Evolutionary conservation across 2,888 invertebrate species (phyloP), one percentile per base, ranked within the genome.

Genomic region (Ceratothoa steindachneri): DNA sequence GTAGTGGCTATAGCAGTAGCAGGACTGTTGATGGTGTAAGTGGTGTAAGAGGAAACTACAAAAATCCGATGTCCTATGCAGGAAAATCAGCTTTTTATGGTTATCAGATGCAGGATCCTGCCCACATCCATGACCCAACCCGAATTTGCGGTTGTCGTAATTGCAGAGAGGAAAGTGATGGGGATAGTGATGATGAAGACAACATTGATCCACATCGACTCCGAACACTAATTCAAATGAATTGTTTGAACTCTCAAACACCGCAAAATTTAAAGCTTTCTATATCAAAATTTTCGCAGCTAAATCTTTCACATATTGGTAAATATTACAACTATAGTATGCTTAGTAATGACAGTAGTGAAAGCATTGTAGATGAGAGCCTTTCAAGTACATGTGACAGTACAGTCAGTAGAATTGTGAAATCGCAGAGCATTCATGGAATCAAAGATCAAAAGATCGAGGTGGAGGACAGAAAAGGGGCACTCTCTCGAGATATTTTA

Each of bases 311-410:
- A 0, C 86, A 89, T 72, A 85, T 89, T 67, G 89, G 89, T 77
- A 86, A 86, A 80, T 89, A 90, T 82, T 90, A 91, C 84, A 90
- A 88, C 81, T 91, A 91, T 84, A 89, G 88, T 75, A 90, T 89
- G 70, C 86, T 91, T 51, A 88, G 87, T 81, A 85, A 87, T 69
- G 90, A 91, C 83, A 88, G 90, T 82, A 89, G 90, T 60, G 89
- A 90, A 82, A 89, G 89, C 29, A 73, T 80, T 30, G 79, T 79
- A 5, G 79, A 79, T n/a, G 79, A 79, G 24, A 76, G 76, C 24
- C 72, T 79, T 67, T 72, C 76, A 15, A 79, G 79, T 29, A 79
- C 79, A 2, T 79, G 79, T 69, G 79, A 79, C 31, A 79, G 79
- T 41, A 55, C 74, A 12, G 74, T 72, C 9, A 76, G 74, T 72